A percentile compares a stretch with the other conserved stretches of the same genome.
Evolutionary conservation across 2,113 vertebrate species (phyloP).

Genomic region (Nannospalax galili): DNA sequence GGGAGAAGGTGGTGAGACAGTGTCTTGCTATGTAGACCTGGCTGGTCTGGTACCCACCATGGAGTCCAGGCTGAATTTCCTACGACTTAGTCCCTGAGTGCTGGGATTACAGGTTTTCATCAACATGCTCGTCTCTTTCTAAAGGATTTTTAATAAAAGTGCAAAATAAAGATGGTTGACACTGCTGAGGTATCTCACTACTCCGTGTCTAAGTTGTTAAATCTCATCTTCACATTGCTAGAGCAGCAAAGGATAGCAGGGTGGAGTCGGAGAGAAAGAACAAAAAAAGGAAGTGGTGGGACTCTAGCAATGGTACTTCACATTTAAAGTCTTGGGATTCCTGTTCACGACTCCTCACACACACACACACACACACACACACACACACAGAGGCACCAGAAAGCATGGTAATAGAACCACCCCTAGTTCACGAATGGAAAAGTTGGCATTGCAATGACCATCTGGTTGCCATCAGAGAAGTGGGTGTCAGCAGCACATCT

Average conservation of each 20-base stretch:
- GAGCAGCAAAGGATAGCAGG: not conserved
- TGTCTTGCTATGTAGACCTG: not conserved
- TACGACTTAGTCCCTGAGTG: not conserved
- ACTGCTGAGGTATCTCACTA: not conserved
- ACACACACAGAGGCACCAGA: not conserved
- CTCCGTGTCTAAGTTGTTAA: not conserved
- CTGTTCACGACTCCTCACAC: not conserved
- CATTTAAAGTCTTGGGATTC: not conserved
- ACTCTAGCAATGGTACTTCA: too few relatives aligned
- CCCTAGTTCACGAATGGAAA: not conserved
- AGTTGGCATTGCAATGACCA: not conserved
- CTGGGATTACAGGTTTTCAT: too few relatives aligned
- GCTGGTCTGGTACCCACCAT: not conserved
- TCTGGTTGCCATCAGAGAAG: not conserved
- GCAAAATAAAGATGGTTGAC: not conserved
- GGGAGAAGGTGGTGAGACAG: not conserved
- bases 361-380: too few relatives aligned
- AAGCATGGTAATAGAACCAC: not conserved
- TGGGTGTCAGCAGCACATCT: not conserved
- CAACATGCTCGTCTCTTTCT: not conserved
- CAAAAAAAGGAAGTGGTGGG: not conserved
- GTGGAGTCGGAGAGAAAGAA: not conserved
- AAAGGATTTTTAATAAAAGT: not conserved
- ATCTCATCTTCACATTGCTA: not conserved
- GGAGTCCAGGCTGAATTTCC: not conserved